These are phyloP conservation scores for Palaemon carinicauda DNA, from an alignment of 1,140 invertebrate genomes.

Conservation along the genomic window DNA sequence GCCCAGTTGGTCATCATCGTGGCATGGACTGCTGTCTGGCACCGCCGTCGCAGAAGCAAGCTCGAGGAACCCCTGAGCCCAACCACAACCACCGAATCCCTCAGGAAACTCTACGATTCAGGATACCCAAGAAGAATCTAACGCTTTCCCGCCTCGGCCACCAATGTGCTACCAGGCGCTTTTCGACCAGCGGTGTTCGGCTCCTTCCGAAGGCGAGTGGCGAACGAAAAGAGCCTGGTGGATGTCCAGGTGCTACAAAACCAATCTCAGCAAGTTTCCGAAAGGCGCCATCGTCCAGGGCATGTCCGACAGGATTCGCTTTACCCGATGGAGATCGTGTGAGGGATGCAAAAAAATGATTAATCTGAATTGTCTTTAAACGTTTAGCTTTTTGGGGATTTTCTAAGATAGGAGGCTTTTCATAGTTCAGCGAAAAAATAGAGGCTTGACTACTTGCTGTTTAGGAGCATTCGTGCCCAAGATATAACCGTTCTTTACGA, in stretches of 20 bases:
- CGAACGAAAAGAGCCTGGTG: neutral
- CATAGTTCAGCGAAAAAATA: no score
- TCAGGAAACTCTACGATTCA: slow-evolving; percentile 86
- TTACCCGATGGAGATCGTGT: slow-evolving; percentile 44
- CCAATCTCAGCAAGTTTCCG: neutral
- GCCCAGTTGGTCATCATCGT: slow-evolving; percentile 83
- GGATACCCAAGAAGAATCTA: slow-evolving; percentile 85
- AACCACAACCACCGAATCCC: slow-evolving; percentile 74
- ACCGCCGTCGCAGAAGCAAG: slow-evolving; percentile 74
- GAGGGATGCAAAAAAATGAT: no score
- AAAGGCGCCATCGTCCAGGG: neutral
- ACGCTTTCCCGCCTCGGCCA: slow-evolving; percentile 61
- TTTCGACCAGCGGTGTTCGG: neutral
- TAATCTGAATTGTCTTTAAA: no score
- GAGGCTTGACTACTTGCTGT: no score
- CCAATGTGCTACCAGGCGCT: slow-evolving; percentile 3
- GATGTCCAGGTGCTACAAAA: neutral
- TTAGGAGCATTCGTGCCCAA: no score
- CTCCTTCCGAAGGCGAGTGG: neutral
- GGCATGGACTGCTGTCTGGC: slow-evolving; percentile 85
- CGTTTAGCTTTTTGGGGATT: no score
- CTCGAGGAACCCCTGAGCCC: slow-evolving; percentile 67
- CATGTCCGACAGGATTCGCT: slow-evolving; percentile 43
- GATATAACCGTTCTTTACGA: no score
- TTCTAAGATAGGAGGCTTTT: no score